Conservation (phyloP, 2,888 invertebrate species). For the Mesochorus sp. region DNA sequence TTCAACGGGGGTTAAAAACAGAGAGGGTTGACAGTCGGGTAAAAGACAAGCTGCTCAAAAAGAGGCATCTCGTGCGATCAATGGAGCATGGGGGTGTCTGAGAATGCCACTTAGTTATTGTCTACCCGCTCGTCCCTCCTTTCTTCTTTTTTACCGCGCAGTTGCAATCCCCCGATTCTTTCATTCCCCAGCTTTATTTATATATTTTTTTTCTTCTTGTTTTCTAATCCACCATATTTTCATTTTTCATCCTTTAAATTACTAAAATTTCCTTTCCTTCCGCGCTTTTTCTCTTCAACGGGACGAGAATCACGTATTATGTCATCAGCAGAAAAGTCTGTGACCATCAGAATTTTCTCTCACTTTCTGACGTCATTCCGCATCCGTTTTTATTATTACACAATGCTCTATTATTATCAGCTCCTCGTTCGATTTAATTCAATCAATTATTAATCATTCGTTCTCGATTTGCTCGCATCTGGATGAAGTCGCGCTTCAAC, state of each 20-base stretch:
- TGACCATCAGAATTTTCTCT: slow-evolving; percentile 6
- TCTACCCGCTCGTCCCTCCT: slow-evolving; percentile 66
- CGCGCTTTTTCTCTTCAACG: neutral
- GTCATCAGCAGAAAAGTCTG: neutral
- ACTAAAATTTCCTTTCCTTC: neutral
- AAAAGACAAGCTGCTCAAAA: slow-evolving; percentile 4
- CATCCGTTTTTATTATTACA: slow-evolving; percentile 49
- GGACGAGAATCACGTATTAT: neutral
- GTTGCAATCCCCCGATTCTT: no score
- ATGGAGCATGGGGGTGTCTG: slow-evolving; percentile 73
- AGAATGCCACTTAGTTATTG: slow-evolving; percentile 77
- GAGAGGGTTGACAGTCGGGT: neutral
- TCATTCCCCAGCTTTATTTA: neutral
- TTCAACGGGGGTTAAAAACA: neutral
- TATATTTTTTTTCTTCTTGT: slow-evolving; percentile 14
- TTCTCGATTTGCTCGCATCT: slow-evolving; percentile 21
- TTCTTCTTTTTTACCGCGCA: slow-evolving; percentile 19
- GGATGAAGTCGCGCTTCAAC: neutral
- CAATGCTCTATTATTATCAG: slow-evolving; percentile 31
- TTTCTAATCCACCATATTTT: no score
- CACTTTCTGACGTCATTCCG: slow-evolving; percentile 19
- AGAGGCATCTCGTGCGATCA: slow-evolving; percentile 65
- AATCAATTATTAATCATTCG: slow-evolving; percentile 44
- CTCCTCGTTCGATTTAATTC: slow-evolving; percentile 4
- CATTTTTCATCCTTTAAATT: neutral